Conservation (phyloP, 2,888 invertebrate genomes). For the Operophtera brumata region DNA sequence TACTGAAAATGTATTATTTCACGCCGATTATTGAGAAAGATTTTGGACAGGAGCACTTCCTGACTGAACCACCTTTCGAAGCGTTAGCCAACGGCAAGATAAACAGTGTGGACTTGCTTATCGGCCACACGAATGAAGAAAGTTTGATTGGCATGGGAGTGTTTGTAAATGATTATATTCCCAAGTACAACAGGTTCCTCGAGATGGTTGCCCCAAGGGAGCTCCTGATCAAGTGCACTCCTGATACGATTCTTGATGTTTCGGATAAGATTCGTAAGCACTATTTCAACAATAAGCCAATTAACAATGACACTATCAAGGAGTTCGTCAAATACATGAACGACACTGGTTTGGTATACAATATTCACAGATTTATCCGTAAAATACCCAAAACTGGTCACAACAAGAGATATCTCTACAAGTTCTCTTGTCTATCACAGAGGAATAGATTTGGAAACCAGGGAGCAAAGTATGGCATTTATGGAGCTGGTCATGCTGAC, state of each 20-base stretch:
- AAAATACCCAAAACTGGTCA: constrained; percentile 26
- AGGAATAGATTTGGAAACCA: constrained; percentile 41
- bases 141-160: constrained; percentile 49
- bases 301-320: constrained; percentile 31
- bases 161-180: constrained; percentile 19
- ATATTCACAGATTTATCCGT: constrained; percentile 36
- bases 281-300: constrained; percentile 37
- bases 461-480: constrained; percentile 38
- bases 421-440: constrained; percentile 42
- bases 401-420: constrained; percentile 41
- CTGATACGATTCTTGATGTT: constrained; percentile 32
- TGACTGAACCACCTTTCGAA: constrained; percentile 34
- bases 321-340: constrained; percentile 34
- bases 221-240: constrained; percentile 33
- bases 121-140: constrained; percentile 84
- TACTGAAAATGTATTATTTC: constrained; percentile 31
- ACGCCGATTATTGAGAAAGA: constrained; percentile 43
- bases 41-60: constrained; percentile 37
- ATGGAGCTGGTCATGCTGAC: constrained; percentile 48
- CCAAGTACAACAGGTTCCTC: constrained; percentile 29
- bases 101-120: constrained; percentile 80
- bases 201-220: constrained; percentile 42
- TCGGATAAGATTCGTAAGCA: constrained; percentile 33
- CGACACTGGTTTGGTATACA: constrained; percentile 34
- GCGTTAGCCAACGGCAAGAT: constrained; percentile 56